Percentiles rank a stretch among this genome's conserved stretches.
Evolutionary conservation across 2,113 vertebrate species (phyloP).

Genomic region (Hypanus sabinus): DNA sequence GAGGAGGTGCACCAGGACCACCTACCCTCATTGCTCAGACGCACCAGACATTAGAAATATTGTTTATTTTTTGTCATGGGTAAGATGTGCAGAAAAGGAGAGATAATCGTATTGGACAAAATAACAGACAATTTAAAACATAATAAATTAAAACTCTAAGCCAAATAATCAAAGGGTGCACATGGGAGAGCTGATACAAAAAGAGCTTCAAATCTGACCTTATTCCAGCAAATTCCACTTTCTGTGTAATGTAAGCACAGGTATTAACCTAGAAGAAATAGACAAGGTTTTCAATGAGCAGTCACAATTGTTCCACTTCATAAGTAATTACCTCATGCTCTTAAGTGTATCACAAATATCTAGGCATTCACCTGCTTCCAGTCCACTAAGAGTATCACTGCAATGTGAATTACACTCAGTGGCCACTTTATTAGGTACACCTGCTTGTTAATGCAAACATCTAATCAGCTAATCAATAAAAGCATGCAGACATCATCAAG

Average conservation of each 20-base stretch:
- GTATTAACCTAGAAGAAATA: constrained; percentile 75
- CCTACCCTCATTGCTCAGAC: neutral
- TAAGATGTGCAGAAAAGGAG: neutral
- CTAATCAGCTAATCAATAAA: too few relatives aligned
- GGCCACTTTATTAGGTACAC: too few relatives aligned
- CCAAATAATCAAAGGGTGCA: neutral
- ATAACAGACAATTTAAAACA: neutral
- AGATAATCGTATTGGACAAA: neutral
- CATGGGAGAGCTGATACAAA: too few relatives aligned
- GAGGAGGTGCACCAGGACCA: neutral
- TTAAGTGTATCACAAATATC: neutral
- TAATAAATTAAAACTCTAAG: neutral
- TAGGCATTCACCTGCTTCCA: neutral
- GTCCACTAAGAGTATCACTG: neutral
- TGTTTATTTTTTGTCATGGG: too few relatives aligned
- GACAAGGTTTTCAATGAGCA: neutral
- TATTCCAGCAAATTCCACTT: constrained; percentile 95
- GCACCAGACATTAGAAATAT: neutral
- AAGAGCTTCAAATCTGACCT: constrained; percentile 58
- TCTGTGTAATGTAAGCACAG: constrained; percentile 91
- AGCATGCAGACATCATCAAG: too few relatives aligned
- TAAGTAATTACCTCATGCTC: neutral
- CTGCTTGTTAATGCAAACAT: too few relatives aligned
- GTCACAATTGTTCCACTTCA: neutral
- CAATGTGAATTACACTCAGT: neutral